phyloP scores from a whole-genome alignment of 2,113 vertebrate genomes.

The Rallus limicola region DNA sequence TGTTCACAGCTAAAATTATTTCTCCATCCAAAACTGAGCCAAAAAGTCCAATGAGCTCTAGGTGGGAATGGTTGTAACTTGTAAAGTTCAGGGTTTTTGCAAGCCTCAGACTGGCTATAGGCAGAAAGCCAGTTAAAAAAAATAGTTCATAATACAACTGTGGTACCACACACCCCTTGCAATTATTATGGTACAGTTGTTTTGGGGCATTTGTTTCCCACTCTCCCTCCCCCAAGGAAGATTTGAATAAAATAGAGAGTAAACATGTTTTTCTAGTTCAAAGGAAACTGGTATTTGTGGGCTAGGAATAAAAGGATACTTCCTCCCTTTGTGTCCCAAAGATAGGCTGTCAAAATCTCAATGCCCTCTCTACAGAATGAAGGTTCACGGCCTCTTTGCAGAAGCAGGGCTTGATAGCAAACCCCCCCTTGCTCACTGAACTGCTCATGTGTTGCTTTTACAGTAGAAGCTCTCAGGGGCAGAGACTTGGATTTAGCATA shows the following conservation, averaged over 20 bases:
- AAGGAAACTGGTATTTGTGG: slow-evolving; percentile 25
- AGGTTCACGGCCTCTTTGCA: neutral
- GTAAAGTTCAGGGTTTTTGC: neutral
- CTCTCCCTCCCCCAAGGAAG: neutral
- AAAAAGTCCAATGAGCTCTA: neutral
- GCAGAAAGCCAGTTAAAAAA: neutral
- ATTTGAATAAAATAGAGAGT: slow-evolving; percentile 9
- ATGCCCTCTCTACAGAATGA: neutral
- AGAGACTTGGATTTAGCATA: neutral
- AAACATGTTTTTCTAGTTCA: slow-evolving; percentile 51
- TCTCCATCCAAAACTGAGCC: neutral
- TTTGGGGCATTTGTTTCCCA: neutral
- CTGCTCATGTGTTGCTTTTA: neutral
- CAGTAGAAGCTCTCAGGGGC: neutral
- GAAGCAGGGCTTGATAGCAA: neutral
- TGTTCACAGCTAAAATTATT: neutral
- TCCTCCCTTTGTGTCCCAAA: slow-evolving; percentile 47
- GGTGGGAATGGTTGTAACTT: neutral
- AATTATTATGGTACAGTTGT: neutral
- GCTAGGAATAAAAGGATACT: slow-evolving; percentile 37
- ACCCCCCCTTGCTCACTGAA: neutral
- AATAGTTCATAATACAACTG: neutral
- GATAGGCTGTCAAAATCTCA: slow-evolving; percentile 8
- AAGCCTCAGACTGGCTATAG: neutral
- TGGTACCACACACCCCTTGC: neutral